phyloP scores from a whole-genome alignment of 2,888 invertebrate species.

The Mythimna vitellina region DNA sequence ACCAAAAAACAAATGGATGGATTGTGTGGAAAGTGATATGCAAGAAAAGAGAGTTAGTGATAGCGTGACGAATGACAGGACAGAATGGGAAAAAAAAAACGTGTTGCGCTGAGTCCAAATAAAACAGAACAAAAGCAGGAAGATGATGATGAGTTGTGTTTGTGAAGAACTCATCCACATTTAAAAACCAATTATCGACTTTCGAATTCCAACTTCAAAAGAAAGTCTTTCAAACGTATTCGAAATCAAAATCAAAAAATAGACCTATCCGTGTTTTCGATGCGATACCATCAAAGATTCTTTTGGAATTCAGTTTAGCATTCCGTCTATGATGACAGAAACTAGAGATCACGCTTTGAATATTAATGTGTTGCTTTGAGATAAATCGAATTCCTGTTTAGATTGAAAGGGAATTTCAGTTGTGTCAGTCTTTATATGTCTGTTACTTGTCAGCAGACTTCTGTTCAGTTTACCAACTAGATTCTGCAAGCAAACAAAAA shows the following conservation, averaged over 20 bases:
- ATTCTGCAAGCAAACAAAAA: neutral
- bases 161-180: neutral
- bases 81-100: too few species aligned
- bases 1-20: too few species aligned
- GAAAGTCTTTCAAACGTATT: neutral
- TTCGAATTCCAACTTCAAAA: constrained; percentile 6
- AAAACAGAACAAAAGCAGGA: too few species aligned
- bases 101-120: too few species aligned
- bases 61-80: too few species aligned
- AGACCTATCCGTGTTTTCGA: constrained; percentile 9
- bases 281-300: constrained; percentile 30
- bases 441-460: neutral
- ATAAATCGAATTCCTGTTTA: constrained; percentile 29
- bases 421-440: neutral
- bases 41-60: too few species aligned
- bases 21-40: too few species aligned
- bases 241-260: neutral
- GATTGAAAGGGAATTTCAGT: constrained; percentile 20
- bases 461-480: too few species aligned
- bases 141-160: neutral
- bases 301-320: constrained; percentile 30
- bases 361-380: constrained; percentile 44
- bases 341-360: constrained; percentile 45
- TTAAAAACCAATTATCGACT: neutral
- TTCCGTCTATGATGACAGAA: constrained; percentile 41